These are phyloP conservation scores for Clarias pachynema DNA, from an alignment of 2,797 vertebrate species.

Conservation along the genomic window DNA sequence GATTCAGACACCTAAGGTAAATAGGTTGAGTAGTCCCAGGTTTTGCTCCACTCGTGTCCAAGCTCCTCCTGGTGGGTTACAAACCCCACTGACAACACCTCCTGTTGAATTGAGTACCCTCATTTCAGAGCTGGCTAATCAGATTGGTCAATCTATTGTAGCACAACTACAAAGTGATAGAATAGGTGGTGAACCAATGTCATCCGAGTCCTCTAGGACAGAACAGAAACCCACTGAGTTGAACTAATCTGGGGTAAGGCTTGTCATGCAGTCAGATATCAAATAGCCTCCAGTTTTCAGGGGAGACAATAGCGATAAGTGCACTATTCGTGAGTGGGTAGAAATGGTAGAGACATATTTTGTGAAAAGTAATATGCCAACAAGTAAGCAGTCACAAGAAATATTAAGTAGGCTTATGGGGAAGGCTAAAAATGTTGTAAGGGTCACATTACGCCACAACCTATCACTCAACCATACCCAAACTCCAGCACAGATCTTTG, in stretches of 20 bases:
- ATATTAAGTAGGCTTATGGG: conserved; percentile 42
- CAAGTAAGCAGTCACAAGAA: conserved; percentile 11
- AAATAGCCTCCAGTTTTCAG: conserved; percentile 39
- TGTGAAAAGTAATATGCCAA: conserved; percentile 32
- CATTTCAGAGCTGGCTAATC: conserved; percentile 32
- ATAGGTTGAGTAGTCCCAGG: too few relatives aligned
- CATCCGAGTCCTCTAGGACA: too few relatives aligned
- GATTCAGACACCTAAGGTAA: too few relatives aligned
- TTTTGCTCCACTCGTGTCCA: too few relatives aligned
- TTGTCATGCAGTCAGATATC: conserved; percentile 42
- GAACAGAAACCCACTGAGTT: background rate
- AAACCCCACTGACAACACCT: too few relatives aligned
- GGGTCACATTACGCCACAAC: conserved; percentile 36
- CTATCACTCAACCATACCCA: conserved; percentile 8
- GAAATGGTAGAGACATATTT: conserved; percentile 37
- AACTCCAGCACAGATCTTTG: conserved; percentile 19
- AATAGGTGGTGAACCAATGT: background rate
- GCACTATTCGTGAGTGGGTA: conserved; percentile 43
- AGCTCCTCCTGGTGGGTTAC: too few relatives aligned
- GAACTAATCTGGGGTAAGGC: conserved; percentile 29
- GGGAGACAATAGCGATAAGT: conserved; percentile 42
- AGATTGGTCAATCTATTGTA: conserved; percentile 18
- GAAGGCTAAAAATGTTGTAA: conserved; percentile 50
- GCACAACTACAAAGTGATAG: background rate
- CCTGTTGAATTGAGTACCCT: background rate